Base-by-base conservation (phyloP, 2,888 invertebrate genomes). In the Cinara cedri region DNA sequence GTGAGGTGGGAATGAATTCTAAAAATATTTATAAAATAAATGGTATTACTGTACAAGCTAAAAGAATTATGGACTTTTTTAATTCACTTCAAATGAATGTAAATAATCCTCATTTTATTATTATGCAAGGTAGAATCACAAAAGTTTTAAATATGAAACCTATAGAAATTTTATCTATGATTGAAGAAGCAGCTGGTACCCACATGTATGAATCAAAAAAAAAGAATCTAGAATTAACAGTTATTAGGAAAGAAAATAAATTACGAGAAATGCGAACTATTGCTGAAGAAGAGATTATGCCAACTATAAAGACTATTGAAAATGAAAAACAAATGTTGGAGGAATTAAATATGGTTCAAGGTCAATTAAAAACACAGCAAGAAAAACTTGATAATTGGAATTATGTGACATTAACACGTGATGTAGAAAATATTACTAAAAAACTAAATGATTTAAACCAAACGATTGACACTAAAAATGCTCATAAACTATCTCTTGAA, bases 81-180 rank as follows among this genome's bases (percentile, higher is more conserved):
- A 95, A 96, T 84, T 96, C 97, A 0, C 93, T 99, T 9, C 97
- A 98, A 85, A 88, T 99, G 55, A 99, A 99, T 85, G 96, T 99
- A 1, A 99, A 99, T 87, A 99, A 99, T 87, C 99, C 99, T 0
- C 98, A 99, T 86, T 99, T 98, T 87, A 90, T 99, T 51, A 99
- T 99, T 84, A 98, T 99, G 98, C 99, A 99, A 88, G 99, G 99
- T 0, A 90, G 97, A 82, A 97, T 99, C 83, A 98, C 98, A 1
- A 98, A 99, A 88, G 98, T 99, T 2, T 88, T 99, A 42, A 98
- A 97, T 86, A 99, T 99, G 98, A 99, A 98, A 85, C 97, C 99
- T 0, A 90, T 91, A 63, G 98, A 99, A 92, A 94, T 97, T 84
- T 87, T 97, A 75, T 93, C 95, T 0, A 97, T 99, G 97, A 92